These are phyloP conservation scores for Pristionchus pacificus DNA, from an alignment of 1,140 invertebrate genomes.

Conservation along the genomic window DNA sequence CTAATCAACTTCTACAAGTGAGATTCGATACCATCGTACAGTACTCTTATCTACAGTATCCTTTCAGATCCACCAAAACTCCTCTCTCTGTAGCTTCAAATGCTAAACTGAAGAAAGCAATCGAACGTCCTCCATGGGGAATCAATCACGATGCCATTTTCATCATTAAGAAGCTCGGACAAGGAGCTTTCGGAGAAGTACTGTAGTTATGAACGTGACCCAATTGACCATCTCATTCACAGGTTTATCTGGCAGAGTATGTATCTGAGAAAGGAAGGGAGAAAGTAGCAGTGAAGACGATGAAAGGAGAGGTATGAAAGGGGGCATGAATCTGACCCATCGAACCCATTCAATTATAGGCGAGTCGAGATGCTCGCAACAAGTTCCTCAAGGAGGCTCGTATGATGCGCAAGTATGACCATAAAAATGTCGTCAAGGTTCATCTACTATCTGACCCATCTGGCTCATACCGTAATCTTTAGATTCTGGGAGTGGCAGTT, in stretches of 20 bases:
- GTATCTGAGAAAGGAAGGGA: conserved; percentile 14
- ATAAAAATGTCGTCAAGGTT: conserved; percentile 25
- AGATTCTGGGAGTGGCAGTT: conserved; percentile 59
- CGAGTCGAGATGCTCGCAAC: conserved; percentile 24
- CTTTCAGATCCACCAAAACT: conserved; percentile 25
- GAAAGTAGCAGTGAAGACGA: conserved; percentile 41
- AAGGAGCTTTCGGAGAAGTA: conserved; percentile 45
- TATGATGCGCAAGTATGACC: conserved; percentile 38
- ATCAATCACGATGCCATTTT: conserved; percentile 45
- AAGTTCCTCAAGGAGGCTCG: conserved; percentile 46
- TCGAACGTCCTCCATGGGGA: conserved; percentile 43
- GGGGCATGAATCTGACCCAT: neutral
- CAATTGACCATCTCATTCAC: neutral
- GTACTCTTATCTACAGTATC: no score
- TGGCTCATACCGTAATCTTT: conserved; percentile 39
- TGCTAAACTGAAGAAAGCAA: conserved; percentile 15
- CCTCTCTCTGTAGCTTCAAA: conserved; percentile 16
- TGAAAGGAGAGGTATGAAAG: conserved; percentile 36
- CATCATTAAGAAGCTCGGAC: conserved; percentile 43
- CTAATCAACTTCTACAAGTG: conserved; percentile 35
- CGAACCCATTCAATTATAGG: neutral
- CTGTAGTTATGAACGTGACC: conserved; percentile 5
- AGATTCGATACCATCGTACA: no score
- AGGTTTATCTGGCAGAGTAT: conserved; percentile 36
- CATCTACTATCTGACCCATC: neutral